phyloP scores from a whole-genome alignment of 2,113 vertebrate genomes.

The Otolemur garnettii region DNA sequence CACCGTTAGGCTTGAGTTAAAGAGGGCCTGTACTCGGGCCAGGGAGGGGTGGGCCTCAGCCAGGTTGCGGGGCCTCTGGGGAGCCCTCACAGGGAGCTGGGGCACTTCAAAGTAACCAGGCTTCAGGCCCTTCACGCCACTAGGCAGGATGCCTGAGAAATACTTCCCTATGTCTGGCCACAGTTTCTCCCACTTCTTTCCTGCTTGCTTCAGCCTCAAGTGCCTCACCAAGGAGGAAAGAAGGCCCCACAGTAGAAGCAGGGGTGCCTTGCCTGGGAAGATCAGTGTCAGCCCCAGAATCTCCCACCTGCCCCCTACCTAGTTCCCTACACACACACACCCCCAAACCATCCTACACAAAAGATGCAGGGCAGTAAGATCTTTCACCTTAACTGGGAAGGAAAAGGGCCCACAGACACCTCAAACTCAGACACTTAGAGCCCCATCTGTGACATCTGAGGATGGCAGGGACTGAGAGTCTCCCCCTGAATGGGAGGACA shows the following conservation, averaged over 20 bases:
- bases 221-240: not conserved
- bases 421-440: not conserved
- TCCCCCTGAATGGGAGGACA: not conserved
- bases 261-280: not conserved
- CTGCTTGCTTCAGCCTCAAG: not conserved
- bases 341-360: accelerated
- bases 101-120: not conserved
- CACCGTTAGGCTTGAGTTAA: conserved; percentile 57
- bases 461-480: not conserved
- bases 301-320: accelerated
- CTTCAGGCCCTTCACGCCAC: not conserved
- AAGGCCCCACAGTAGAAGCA: not conserved
- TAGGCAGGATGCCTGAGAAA: not conserved
- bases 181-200: not conserved
- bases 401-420: not conserved
- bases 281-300: not conserved
- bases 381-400: not conserved
- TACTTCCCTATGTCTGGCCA: not conserved
- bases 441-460: not conserved
- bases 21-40: conserved; percentile 57
- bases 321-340: not conserved
- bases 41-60: conserved; percentile 72
- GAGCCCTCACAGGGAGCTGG: not conserved
- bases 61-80: conserved; percentile 49
- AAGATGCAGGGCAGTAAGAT: not conserved